Evolutionary conservation across 2,888 invertebrate genomes (phyloP).

Genomic region (Himalopsyche anomala): DNA sequence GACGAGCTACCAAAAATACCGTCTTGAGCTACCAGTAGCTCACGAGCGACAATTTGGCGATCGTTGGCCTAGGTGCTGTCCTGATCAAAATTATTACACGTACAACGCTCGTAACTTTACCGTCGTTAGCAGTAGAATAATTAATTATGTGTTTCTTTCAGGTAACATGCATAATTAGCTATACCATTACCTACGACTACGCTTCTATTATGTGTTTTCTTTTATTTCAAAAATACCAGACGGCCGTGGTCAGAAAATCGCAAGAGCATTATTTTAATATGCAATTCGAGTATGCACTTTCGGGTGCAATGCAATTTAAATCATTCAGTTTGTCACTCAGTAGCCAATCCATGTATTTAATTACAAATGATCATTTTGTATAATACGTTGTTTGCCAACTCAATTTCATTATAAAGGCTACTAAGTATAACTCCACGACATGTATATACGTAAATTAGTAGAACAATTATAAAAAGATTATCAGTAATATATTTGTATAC

Average conservation of each 20-base stretch:
- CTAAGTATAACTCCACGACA: too few relatives aligned
- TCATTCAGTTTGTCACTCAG: constrained; percentile 22
- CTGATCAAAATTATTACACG: neutral
- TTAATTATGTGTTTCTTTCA: constrained; percentile 58
- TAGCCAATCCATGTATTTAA: constrained; percentile 29
- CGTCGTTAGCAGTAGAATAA: constrained; percentile 45
- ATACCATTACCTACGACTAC: constrained; percentile 56
- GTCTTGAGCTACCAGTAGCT: too few relatives aligned
- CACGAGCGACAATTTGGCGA: too few relatives aligned
- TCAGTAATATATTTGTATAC: too few relatives aligned
- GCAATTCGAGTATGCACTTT: neutral
- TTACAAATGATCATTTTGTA: constrained; percentile 19
- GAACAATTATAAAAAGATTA: too few relatives aligned
- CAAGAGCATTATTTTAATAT: neutral
- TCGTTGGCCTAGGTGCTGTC: neutral
- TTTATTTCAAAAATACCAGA: constrained; percentile 16
- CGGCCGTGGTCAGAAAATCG: neutral
- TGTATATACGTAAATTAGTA: too few relatives aligned
- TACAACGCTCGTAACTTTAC: neutral
- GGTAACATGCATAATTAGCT: constrained; percentile 59
- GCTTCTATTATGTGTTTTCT: constrained; percentile 27
- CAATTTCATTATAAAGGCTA: neutral
- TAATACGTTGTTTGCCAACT: neutral
- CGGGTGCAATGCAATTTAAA: constrained; percentile 1
- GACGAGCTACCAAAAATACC: too few relatives aligned